These are phyloP conservation scores for Pipra filicauda DNA, from an alignment of 2,113 vertebrate genomes.

Conservation along the genomic window DNA sequence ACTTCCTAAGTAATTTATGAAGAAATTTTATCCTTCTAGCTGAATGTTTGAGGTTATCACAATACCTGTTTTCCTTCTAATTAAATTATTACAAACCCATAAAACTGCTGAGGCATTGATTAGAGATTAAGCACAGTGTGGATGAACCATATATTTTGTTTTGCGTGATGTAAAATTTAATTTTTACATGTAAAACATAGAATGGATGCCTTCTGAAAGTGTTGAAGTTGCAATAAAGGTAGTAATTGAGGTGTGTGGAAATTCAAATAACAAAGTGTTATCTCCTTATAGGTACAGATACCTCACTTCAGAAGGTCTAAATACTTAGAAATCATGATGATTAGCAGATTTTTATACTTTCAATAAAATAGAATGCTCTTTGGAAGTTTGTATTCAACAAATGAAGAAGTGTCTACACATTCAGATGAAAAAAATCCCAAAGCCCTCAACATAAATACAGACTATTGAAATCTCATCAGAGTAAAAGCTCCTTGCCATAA, in stretches of 20 bases:
- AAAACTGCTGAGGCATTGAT: not conserved
- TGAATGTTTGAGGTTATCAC: not conserved
- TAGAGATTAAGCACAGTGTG: not conserved
- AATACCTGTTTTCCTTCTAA: not conserved
- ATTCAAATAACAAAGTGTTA: not conserved
- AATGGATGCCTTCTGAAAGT: not conserved
- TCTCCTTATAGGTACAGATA: not conserved
- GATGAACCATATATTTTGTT: not conserved
- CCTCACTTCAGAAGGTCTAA: not conserved
- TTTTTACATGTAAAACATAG: not conserved
- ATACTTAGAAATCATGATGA: not conserved
- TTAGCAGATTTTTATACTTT: not conserved
- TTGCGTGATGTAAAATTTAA: not conserved
- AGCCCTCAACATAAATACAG: not conserved
- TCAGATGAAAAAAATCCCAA: not conserved
- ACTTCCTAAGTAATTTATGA: not conserved
- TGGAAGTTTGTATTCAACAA: not conserved
- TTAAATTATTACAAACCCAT: not conserved
- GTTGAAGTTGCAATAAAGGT: not conserved
- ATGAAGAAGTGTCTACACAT: not conserved
- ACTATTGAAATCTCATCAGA: not conserved
- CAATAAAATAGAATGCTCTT: not conserved
- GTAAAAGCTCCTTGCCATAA: not conserved
- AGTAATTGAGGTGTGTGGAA: not conserved
- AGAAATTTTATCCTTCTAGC: not conserved